Evolutionary conservation across 2,888 invertebrate species (phyloP).

Genomic region (Horisme vitalbata): DNA sequence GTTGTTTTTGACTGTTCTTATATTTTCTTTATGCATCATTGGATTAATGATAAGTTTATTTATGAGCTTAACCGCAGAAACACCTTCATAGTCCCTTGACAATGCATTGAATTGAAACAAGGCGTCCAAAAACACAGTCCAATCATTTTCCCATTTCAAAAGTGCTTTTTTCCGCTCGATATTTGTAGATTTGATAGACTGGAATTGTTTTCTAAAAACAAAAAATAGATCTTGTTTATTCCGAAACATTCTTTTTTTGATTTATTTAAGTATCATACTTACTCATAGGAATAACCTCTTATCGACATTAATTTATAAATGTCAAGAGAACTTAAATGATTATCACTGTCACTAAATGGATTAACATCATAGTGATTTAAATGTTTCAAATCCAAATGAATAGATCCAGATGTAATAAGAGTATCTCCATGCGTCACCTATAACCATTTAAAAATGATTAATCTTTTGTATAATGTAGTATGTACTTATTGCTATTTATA

Average conservation of each 20-base stretch:
- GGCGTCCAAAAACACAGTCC: constrained; percentile 22
- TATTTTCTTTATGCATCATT: constrained; percentile 3
- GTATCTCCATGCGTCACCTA: constrained; percentile 9
- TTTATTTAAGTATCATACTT: no score
- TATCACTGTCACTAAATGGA: constrained; percentile 5
- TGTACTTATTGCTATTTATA: no score
- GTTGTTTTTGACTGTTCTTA: background rate
- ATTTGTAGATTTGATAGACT: constrained; percentile 9
- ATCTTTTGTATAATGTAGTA: no score
- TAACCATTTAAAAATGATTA: no score
- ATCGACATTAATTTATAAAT: constrained; percentile 19
- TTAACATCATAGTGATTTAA: background rate
- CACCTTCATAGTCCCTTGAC: constrained; percentile 4
- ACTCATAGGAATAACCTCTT: constrained; percentile 22
- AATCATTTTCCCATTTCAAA: constrained; percentile 20
- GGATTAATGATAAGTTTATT: constrained; percentile 14
- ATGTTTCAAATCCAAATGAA: no score
- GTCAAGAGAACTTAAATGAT: constrained; percentile 13
- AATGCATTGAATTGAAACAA: constrained; percentile 18
- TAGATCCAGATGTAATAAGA: constrained; percentile 13
- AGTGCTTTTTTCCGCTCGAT: constrained; percentile 14
- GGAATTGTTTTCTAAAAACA: constrained; percentile 16
- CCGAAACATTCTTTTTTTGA: no score
- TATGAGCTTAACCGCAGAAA: constrained; percentile 15
- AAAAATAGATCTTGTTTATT: no score